These are phyloP conservation scores for Mallotus villosus DNA, from an alignment of 2,797 vertebrate species.

Conservation along the genomic window DNA sequence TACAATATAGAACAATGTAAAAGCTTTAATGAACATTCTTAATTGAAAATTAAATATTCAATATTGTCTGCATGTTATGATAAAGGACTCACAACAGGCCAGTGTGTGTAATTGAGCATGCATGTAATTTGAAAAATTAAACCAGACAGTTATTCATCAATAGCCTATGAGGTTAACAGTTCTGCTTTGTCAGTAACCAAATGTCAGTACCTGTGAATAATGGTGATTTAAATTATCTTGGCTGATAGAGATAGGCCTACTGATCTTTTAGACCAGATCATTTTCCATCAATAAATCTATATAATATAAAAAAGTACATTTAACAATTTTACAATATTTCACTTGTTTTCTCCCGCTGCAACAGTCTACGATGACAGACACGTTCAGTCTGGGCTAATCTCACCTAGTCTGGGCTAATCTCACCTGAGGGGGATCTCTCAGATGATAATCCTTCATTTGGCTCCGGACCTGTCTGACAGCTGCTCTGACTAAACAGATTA, in stretches of 20 bases:
- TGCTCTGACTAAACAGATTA: not conserved
- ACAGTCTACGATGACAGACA: not conserved
- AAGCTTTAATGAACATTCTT: not conserved
- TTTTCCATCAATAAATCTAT: not conserved
- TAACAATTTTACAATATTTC: not conserved
- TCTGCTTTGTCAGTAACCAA: not conserved
- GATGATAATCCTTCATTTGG: not conserved
- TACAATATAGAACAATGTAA: not conserved
- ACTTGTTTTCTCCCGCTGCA: not conserved
- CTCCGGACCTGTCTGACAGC: not conserved
- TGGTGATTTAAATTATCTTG: not conserved
- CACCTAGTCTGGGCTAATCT: not conserved
- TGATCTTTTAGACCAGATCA: not conserved
- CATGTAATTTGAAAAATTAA: not conserved
- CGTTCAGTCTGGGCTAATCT: not conserved
- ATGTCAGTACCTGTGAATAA: not conserved
- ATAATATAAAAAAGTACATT: not conserved
- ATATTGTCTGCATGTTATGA: not conserved
- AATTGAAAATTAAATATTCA: not conserved
- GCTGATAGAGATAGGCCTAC: not conserved
- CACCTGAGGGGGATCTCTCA: not conserved
- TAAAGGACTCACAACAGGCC: not conserved
- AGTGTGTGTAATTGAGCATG: not conserved
- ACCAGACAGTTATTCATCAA: not conserved
- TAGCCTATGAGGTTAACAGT: not conserved